Evolutionary conservation across 1,140 invertebrate genomes (phyloP).

Genomic region (Heterodera carotae): DNA sequence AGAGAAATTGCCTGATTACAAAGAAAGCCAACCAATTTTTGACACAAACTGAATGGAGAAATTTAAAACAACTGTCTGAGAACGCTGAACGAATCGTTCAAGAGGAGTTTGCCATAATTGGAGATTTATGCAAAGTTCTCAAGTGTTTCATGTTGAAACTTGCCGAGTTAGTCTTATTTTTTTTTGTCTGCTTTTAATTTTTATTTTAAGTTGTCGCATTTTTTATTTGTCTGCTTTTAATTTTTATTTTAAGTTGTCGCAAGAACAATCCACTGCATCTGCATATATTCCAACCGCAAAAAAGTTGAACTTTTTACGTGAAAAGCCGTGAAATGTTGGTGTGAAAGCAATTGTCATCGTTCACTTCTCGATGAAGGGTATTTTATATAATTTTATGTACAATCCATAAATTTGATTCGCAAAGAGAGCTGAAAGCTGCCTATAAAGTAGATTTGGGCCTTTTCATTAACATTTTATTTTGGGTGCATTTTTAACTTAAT

Average conservation of each 20-base stretch:
- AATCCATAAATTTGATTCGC: too few relatives aligned
- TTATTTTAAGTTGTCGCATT: too few relatives aligned
- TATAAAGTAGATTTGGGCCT: too few relatives aligned
- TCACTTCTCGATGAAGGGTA: too few relatives aligned
- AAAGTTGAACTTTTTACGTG: neutral
- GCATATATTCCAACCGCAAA: neutral
- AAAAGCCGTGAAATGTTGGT: too few relatives aligned
- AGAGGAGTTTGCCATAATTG: slow-evolving; percentile 7
- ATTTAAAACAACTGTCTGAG: neutral
- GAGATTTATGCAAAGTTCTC: neutral
- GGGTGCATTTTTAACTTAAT: too few relatives aligned
- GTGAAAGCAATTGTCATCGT: too few relatives aligned
- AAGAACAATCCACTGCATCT: neutral
- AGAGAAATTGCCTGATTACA: neutral
- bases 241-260: too few relatives aligned
- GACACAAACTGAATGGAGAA: slow-evolving; percentile 4
- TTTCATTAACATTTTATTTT: too few relatives aligned
- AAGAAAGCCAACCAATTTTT: neutral
- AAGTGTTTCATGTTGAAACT: neutral
- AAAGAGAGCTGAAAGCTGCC: too few relatives aligned
- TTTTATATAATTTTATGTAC: too few relatives aligned
- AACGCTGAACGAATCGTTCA: neutral
- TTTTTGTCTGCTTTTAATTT: too few relatives aligned
- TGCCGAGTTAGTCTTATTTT: neutral
- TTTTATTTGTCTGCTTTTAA: neutral